phyloP scores from a whole-genome alignment of 2,113 vertebrate genomes.

The Saguinus midas region DNA sequence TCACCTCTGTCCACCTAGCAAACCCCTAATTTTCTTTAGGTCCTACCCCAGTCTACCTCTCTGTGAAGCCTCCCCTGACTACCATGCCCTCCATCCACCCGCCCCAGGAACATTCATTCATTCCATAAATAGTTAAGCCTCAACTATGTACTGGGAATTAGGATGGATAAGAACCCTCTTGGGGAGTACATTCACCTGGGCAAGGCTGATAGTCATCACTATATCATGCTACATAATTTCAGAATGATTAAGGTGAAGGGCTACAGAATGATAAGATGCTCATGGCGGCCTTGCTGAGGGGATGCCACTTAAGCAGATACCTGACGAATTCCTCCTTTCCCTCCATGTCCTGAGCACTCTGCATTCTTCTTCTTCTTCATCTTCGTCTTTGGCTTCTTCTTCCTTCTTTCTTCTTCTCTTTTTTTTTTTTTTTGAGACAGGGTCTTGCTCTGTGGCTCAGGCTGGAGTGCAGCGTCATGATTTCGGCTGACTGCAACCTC shows the following conservation, averaged over 20 bases:
- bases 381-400: no score
- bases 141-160: not conserved
- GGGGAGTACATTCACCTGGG: not conserved
- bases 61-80: not conserved
- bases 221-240: not conserved
- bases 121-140: not conserved
- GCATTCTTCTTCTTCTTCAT: not conserved
- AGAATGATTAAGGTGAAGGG: not conserved
- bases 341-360: not conserved
- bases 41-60: not conserved
- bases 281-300: fast-evolving
- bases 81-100: not conserved
- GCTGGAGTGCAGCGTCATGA: not conserved
- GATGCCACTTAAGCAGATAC: not conserved
- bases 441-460: not conserved
- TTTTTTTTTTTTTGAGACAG: not conserved
- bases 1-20: not conserved
- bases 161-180: not conserved
- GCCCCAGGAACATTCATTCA: not conserved
- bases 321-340: no score
- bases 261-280: not conserved
- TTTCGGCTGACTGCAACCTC: not conserved
- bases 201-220: not conserved
- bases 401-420: not conserved
- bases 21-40: not conserved